A percentile compares a stretch with the other conserved stretches of the same genome.
Conservation (phyloP, 23 tunicate species). For the Phallusia fumigata region DNA sequence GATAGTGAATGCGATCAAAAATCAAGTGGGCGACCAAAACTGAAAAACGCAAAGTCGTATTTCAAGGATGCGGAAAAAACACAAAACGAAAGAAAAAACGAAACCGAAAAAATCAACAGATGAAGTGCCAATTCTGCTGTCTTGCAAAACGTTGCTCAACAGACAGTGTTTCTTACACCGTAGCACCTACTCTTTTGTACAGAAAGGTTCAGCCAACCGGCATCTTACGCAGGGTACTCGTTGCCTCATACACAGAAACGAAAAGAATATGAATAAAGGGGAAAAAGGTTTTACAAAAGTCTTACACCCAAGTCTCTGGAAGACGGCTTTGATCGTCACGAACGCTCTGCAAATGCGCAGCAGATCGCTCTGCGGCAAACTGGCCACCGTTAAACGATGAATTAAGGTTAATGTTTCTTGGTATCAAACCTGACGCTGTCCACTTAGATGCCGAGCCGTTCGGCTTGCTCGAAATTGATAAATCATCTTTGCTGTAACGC, state of each 20-base stretch:
- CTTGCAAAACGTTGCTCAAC: background rate
- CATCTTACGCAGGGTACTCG: too few species aligned
- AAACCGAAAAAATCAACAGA: background rate
- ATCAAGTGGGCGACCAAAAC: background rate
- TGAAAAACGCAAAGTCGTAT: too few species aligned
- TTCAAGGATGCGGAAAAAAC: background rate
- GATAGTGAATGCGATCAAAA: background rate
- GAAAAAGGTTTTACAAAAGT: background rate
- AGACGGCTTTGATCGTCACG: background rate
- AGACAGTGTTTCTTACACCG: background rate
- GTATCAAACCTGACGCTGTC: slow-evolving; percentile 40
- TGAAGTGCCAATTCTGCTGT: background rate
- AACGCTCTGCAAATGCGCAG: background rate
- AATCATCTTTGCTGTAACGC: slow-evolving; percentile 38
- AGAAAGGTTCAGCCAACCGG: background rate
- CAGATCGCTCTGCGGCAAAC: background rate
- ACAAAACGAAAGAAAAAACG: background rate
- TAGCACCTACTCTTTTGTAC: slow-evolving; percentile 6
- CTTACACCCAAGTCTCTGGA: slow-evolving; percentile 4
- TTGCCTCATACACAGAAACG: too few species aligned
- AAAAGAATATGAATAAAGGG: background rate
- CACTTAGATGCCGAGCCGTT: slow-evolving; percentile 16
- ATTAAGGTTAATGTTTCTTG: background rate
- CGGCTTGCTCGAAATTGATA: background rate
- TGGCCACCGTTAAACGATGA: background rate